Conservation (phyloP, 1,140 invertebrate species). For the Parasteatoda tepidariorum region DNA sequence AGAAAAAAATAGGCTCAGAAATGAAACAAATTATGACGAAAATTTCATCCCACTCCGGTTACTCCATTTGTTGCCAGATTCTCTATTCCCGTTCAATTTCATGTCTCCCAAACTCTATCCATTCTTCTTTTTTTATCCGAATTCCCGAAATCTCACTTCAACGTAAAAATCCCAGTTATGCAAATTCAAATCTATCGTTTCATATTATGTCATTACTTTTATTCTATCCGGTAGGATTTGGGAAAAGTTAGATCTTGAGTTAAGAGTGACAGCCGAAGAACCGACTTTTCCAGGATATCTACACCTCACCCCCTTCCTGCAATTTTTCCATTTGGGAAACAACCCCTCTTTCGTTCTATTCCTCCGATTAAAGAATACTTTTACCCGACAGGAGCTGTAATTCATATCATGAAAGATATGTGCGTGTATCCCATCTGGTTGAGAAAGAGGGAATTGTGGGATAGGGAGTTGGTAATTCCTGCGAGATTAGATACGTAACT, state of each 20-base stretch:
- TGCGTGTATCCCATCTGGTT: neutral
- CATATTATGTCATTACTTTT: constrained; percentile 30
- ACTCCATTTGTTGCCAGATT: too few relatives aligned
- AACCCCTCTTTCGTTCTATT: too few relatives aligned
- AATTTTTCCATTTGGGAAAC: too few relatives aligned
- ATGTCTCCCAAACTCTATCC: too few relatives aligned
- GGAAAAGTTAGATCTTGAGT: neutral
- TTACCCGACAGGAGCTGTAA: neutral
- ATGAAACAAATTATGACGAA: too few relatives aligned
- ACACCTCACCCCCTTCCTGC: neutral
- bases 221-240: neutral
- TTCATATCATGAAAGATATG: constrained; percentile 8
- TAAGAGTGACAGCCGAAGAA: constrained; percentile 2
- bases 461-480: constrained; percentile 4
- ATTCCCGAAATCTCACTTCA: too few relatives aligned
- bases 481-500: neutral
- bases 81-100: too few relatives aligned
- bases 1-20: too few relatives aligned
- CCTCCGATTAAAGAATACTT: constrained; percentile 22
- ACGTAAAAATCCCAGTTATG: constrained; percentile 13
- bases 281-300: constrained; percentile 3
- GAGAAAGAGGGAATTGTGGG: neutral
- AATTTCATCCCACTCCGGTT: too few relatives aligned
- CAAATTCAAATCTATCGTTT: constrained; percentile 1
- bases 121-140: too few relatives aligned